Base-by-base conservation (phyloP, 2,113 vertebrate genomes). In the Heterocephalus glaber region DNA sequence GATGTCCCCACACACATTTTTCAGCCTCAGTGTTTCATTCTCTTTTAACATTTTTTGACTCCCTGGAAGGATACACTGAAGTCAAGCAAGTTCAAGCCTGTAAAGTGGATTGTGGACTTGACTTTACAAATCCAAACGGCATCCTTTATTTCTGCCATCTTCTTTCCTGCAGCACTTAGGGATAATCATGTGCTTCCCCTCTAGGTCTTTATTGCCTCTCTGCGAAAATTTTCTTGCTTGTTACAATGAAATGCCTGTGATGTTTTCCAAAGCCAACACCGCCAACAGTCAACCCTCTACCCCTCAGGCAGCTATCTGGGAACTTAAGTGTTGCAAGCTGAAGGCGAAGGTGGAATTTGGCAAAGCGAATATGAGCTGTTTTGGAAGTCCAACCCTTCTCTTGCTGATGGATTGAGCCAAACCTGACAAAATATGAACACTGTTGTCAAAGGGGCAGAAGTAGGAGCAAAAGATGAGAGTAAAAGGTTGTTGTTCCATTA, bases 181-280 rank as follows among this genome's bases (percentile, higher is more conserved):
- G 33, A 81, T 41, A 56, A 79, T 92, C 70, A 94, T 95, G 81
- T 68, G 61, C 94, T 88, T 97, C 66, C 58, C 72, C 38, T 96
- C 81, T 80, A 87, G 86, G 86, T 65, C 93, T 96, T 93, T 76
- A 82, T 47, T 35, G 52, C 88, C 90, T 66, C 47, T 28, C 17
- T 5, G 5, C 80, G 65, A 72, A 82, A 52, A 84, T 56, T 0
- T 0, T 20, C 89, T 66, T 83, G 24, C 63, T 80, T 96, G 66
- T 1, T 92, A 87, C 58, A 96, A 38, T 33, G 60, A 96, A 97
- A 97, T 87, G 61, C 81, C 70, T 86, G 52, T 52, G 81, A 79
- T 92, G 91, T 74, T 96, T 97, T 95, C 90, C 95, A 96, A 93
- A 95, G 95, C 89, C 87, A 66, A 63, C 54, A 38, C n/a, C 90